Percentiles rank a stretch among this genome's conserved stretches.
Evolutionary conservation across 2,113 vertebrate species (phyloP).

Genomic region (Trematomus loennbergii): DNA sequence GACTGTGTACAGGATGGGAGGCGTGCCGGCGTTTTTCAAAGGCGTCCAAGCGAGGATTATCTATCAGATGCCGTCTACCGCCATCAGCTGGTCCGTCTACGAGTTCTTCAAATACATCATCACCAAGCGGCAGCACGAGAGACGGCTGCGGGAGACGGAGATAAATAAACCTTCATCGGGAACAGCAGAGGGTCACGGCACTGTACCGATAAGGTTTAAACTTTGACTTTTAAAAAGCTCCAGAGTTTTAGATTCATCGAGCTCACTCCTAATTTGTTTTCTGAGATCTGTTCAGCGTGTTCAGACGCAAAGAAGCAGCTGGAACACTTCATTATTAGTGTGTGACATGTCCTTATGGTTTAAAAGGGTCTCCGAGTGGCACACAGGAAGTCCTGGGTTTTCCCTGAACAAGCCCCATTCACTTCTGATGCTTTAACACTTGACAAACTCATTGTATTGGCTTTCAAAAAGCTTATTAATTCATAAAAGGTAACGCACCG

Average conservation of each 20-base stretch:
- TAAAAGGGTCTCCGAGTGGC: not conserved
- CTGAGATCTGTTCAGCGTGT: not conserved
- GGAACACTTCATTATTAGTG: not conserved
- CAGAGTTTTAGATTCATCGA: constrained; percentile 4
- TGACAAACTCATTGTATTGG: not conserved
- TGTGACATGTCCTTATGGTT: not conserved
- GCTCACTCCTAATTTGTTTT: constrained; percentile 22
- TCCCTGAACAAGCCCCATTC: no score
- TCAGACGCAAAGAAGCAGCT: not conserved
- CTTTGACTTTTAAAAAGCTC: not conserved
- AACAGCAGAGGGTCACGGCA: no score
- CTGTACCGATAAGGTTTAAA: no score
- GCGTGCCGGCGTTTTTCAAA: constrained; percentile 94
- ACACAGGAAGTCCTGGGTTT: not conserved
- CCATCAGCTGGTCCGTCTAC: constrained; percentile 98
- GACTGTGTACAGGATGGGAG: constrained; percentile 96
- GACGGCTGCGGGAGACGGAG: constrained; percentile 73
- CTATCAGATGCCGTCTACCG: constrained; percentile 99
- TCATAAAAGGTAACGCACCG: not conserved
- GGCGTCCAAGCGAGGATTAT: constrained; percentile 95
- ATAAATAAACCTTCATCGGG: constrained; percentile 32
- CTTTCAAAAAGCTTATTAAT: constrained; percentile 10
- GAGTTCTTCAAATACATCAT: constrained; percentile 99
- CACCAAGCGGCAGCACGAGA: constrained; percentile 91
- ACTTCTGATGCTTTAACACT: not conserved